Base-by-base conservation (phyloP, 2,113 vertebrate species). In the Pandion haliaetus region DNA sequence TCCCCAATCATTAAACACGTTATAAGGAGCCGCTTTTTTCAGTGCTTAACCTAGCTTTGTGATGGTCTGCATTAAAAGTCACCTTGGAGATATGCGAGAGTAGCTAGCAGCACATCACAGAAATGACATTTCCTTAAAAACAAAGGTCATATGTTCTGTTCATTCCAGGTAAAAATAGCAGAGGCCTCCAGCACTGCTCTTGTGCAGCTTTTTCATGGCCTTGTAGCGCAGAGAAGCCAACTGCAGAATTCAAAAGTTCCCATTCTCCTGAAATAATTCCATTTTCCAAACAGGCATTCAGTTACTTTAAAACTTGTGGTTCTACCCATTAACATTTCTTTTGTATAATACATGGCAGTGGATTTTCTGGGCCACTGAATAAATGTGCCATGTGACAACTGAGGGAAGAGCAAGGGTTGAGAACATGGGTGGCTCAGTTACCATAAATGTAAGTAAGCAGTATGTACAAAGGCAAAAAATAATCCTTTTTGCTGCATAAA, bases 141-240 rank as follows among this genome's bases (percentile, higher is more conserved):
- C 59, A 92, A 94, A 93, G 90, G 86, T 90, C 69, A 78, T 81
- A 34, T 80, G 67, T 96, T 97, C 82, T 93, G n/a, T 80, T 95
- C 91, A 82, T n/a, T 94, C 62, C 91, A 88, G 67, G 89, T 96
- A 96, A 98, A 98, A 98, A 98, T 96, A 98, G 93, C 78, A 96
- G 61, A 94, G 17, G 70, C 67, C 55, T 97, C 89, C 59, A 97
- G 95, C 82, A 76, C 49, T 94, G 76, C 52, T 97, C 59, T 85
- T 38, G 6, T 42, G 20, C 29, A 59, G 85, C 8, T 91, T 97
- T 98, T 96, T 92, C 63, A 84, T 85, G 31, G 91, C 81, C 50
- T 95, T 14, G 1, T 76, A 91, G 72, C 50, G 87, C 49, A 93
- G 40, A 84, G 79, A 88, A 81, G 21, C 44, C 85, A 88, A 57